Percentiles rank a stretch among this genome's conserved stretches.
These are phyloP conservation scores for Setophaga petechia DNA, from an alignment of 2,113 vertebrate species.

Conservation along the genomic window DNA sequence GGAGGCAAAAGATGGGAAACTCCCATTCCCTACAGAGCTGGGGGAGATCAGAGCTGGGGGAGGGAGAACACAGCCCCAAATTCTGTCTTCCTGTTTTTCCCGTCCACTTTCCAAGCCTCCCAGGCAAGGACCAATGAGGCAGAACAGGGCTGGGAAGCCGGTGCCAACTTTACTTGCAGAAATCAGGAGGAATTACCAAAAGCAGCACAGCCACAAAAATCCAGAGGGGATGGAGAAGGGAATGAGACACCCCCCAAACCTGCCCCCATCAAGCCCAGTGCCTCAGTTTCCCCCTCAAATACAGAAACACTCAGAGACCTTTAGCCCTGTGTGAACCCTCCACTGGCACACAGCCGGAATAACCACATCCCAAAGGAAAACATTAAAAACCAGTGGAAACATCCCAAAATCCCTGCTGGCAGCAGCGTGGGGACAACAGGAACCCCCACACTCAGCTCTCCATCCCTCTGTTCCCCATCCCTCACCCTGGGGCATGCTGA, in stretches of 20 bases:
- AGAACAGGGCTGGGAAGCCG: not conserved
- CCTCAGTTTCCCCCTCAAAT: not conserved
- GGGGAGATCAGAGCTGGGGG: not conserved
- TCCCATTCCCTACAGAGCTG: not conserved
- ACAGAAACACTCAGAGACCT: not conserved
- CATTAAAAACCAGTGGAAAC: not conserved
- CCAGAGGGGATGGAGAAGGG: not conserved
- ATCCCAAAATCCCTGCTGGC: not conserved
- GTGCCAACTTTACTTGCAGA: not conserved
- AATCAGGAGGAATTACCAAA: not conserved
- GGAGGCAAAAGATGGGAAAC: not conserved
- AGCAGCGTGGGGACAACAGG: not conserved
- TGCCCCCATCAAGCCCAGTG: not conserved
- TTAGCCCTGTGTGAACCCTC: not conserved
- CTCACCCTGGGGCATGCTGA: accelerated
- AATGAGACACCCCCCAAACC: not conserved
- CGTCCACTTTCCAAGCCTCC: not conserved
- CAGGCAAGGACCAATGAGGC: not conserved
- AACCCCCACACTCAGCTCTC: not conserved
- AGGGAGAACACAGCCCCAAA: not conserved
- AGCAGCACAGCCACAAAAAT: not conserved
- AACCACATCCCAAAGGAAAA: not conserved
- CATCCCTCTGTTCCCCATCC: not conserved
- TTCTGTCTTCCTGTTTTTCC: not conserved
- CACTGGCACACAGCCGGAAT: accelerated